phyloP scores from a whole-genome alignment of 2,888 invertebrate genomes.

The Conops quadrifasciatus region DNA sequence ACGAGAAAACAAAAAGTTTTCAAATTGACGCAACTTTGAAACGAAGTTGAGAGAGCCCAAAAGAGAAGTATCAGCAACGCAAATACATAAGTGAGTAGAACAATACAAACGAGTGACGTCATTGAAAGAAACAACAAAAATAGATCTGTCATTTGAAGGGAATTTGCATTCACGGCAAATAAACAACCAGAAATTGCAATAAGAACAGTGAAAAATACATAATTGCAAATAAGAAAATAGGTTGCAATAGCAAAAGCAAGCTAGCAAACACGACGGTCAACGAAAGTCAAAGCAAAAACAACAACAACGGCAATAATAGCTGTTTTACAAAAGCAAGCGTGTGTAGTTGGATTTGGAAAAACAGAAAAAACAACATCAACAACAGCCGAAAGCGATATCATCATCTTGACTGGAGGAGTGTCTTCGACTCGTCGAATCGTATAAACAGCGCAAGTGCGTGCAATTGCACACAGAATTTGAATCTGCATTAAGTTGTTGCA shows the following conservation, averaged over 20 bases:
- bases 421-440: too few relatives aligned
- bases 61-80: neutral
- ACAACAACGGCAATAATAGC: neutral
- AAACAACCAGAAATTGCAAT: constrained; percentile 7
- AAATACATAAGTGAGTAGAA: neutral
- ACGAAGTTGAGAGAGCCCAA: constrained; percentile 36
- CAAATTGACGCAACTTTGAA: constrained; percentile 39
- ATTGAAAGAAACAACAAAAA: constrained; percentile 16
- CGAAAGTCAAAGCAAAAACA: constrained; percentile 7
- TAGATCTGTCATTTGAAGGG: constrained; percentile 10
- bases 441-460: too few relatives aligned
- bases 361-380: neutral
- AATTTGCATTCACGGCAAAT: constrained; percentile 14
- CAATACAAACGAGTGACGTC: constrained; percentile 25
- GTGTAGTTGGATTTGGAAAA: neutral
- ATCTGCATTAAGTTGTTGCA: neutral
- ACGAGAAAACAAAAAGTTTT: constrained; percentile 12
- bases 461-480: neutral
- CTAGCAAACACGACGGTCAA: neutral
- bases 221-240: neutral
- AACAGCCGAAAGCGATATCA: neutral
- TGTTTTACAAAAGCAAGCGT: neutral
- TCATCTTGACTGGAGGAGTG: neutral
- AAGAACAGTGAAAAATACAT: constrained; percentile 3
- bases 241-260: neutral